A percentile compares a stretch with the other conserved stretches of the same genome.
Conservation (phyloP, 2,113 vertebrate species). For the Gavialis gangeticus region DNA sequence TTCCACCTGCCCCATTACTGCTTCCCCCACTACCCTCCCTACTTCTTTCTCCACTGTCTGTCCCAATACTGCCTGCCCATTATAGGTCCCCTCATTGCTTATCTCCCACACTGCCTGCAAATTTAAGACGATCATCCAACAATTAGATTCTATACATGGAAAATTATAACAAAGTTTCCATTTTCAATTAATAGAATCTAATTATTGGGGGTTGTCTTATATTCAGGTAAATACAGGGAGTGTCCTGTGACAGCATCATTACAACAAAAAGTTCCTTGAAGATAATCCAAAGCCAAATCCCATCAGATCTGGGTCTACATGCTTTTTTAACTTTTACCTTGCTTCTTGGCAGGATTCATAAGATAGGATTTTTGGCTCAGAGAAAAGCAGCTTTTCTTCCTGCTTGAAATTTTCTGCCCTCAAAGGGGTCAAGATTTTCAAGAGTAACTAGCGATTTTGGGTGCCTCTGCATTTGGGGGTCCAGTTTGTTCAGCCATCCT, state of each 20-base stretch:
- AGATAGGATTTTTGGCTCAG: conserved; percentile 41
- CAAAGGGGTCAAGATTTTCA: conserved; percentile 2
- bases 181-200: too few species aligned
- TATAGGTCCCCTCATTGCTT: too few species aligned
- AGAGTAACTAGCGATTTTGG: conserved; percentile 8
- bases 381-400: background rate
- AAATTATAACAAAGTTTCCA: too few species aligned
- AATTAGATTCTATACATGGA: too few species aligned
- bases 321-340: conserved; percentile 38
- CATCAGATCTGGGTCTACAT: conserved; percentile 21
- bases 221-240: background rate
- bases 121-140: too few species aligned
- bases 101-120: too few species aligned
- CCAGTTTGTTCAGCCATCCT: background rate
- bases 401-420: conserved; percentile 22
- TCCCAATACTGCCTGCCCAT: too few species aligned
- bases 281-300: conserved; percentile 29
- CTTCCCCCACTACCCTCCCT: too few species aligned
- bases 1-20: too few species aligned
- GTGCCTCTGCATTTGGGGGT: background rate
- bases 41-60: too few species aligned
- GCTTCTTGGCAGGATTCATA: conserved; percentile 34
- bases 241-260: background rate
- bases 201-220: too few species aligned
- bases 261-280: conserved; percentile 16